These are phyloP conservation scores for Dendrolimus punctatus DNA, from an alignment of 1,140 invertebrate genomes.

Conservation along the genomic window DNA sequence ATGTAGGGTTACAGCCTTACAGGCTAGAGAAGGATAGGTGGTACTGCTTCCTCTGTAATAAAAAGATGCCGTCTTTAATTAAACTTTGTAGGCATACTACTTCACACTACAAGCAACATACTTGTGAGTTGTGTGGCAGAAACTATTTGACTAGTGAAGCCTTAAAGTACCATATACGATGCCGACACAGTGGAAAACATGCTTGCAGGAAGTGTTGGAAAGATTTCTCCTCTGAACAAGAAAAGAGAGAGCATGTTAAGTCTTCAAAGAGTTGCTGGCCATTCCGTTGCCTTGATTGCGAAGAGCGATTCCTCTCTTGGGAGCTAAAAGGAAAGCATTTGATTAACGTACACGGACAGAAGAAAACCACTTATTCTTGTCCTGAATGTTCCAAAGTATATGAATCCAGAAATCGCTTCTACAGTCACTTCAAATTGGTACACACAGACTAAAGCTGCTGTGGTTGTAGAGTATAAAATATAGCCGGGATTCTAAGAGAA, in stretches of 20 bases:
- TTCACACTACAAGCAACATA: constrained; percentile 45
- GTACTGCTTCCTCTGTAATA: constrained; percentile 37
- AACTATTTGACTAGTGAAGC: constrained; percentile 43
- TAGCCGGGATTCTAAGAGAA: no score
- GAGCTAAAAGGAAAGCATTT: constrained; percentile 45
- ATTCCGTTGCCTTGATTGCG: constrained; percentile 40
- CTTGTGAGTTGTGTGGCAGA: constrained; percentile 51
- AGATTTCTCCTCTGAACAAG: constrained; percentile 34
- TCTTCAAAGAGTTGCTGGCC: constrained; percentile 39
- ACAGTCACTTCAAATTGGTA: constrained; percentile 40
- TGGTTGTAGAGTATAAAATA: no score
- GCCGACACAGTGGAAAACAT: constrained; percentile 37
- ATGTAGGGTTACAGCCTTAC: constrained; percentile 42
- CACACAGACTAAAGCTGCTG: constrained; percentile 28
- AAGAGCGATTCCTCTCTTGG: constrained; percentile 49
- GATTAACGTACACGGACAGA: constrained; percentile 28
- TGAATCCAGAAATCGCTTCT: constrained; percentile 33
- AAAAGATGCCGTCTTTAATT: constrained; percentile 34
- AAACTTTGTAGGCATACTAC: constrained; percentile 47
- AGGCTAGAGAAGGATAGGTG: constrained; percentile 41
- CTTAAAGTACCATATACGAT: constrained; percentile 46
- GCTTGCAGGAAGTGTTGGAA: constrained; percentile 49
- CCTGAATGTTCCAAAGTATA: constrained; percentile 41
- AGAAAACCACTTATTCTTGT: constrained; percentile 34
- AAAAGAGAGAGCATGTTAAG: constrained; percentile 37